Percentiles rank a stretch among this genome's conserved stretches.
Conservation (phyloP, 2,888 invertebrate genomes). For the Dastarcus helophoroides region DNA sequence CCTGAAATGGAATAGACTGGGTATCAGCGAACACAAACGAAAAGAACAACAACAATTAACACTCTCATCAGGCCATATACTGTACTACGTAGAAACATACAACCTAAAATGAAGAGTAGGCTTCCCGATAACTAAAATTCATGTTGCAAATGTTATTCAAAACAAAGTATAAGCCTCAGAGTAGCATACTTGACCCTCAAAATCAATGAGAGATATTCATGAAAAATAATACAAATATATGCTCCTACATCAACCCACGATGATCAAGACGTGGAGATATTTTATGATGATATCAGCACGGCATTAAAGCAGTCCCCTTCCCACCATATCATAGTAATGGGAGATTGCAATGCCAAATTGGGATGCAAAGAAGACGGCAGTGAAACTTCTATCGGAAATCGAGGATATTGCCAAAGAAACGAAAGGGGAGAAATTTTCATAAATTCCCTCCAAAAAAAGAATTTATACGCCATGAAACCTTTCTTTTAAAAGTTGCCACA, state of each 20-base stretch:
- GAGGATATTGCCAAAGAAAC: slow-evolving; percentile 10
- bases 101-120: slow-evolving; percentile 4
- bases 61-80: slow-evolving; percentile 2
- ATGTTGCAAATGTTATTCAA: slow-evolving; percentile 1
- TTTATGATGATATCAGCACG: too few relatives aligned
- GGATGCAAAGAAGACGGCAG: slow-evolving; percentile 6
- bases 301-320: slow-evolving; percentile 1
- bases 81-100: neutral
- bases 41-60: slow-evolving; percentile 3
- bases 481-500: too few relatives aligned
- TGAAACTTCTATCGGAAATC: slow-evolving; percentile 8
- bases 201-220: neutral
- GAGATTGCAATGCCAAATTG: slow-evolving; percentile 9
- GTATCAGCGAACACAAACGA: slow-evolving; percentile 4
- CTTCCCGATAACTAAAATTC: slow-evolving; percentile 3
- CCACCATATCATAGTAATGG: too few relatives aligned
- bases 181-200: neutral
- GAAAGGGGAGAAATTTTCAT: slow-evolving; percentile 6
- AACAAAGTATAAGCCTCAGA: too few relatives aligned
- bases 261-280: slow-evolving; percentile 3
- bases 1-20: slow-evolving; percentile 4
- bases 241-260: slow-evolving; percentile 3
- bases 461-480: slow-evolving; percentile 7
- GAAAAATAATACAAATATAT: slow-evolving; percentile 3
- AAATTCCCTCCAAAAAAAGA: slow-evolving; percentile 5